Evolutionary conservation across 2,888 invertebrate species (phyloP), one percentile per base, ranked within the genome.

Genomic region (Hypomecis punctinalis): DNA sequence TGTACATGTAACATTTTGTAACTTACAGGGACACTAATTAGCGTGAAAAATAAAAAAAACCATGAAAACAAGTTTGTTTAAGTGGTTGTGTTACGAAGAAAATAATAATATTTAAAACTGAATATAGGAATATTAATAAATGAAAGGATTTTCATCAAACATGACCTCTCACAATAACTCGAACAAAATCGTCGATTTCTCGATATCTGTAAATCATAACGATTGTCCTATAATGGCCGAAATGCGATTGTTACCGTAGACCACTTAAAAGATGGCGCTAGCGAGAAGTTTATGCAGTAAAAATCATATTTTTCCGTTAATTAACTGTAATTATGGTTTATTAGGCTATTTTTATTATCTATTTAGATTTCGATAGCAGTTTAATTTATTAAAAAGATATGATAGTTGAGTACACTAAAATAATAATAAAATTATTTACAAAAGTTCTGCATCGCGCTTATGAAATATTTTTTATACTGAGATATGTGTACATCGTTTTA

Each of bases 381-480:
- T 23, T 23, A 9, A 52, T 59, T 36, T 11, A 49, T 49, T 49
- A 36, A 49, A 49, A 49, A 36, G 2, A 36, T 5, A n/a, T 49
- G 5, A 7, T 11, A 7, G 36, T 2, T n/a, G 0, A 5, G 0
- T 36, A 11, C 36, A 49, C 11, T 36, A 36, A 7, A 6, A 0
- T n/a, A n/a, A 49, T 37, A 36, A 37, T 0, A 49, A 7, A 11
- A 37, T 36, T 37, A 37, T 36, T 37, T 11, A 2, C 7, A 8
- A 37, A 11, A 36, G 7, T 11, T 11, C 11, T 49, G 11, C n/a
- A 37, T 49, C 49, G 36, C 49, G 36, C 6, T n/a, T 7, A 7
- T 0, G 49, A 36, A 36, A 6, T 49, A 6, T 49, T 36, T 47
- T 11, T 7, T n/a, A 1, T 0, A 4, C 1, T 7, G 11, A 49